A percentile compares a stretch with the other conserved stretches of the same genome.
These are phyloP conservation scores for Sesamia inferens DNA, from an alignment of 2,888 invertebrate species.

Conservation along the genomic window DNA sequence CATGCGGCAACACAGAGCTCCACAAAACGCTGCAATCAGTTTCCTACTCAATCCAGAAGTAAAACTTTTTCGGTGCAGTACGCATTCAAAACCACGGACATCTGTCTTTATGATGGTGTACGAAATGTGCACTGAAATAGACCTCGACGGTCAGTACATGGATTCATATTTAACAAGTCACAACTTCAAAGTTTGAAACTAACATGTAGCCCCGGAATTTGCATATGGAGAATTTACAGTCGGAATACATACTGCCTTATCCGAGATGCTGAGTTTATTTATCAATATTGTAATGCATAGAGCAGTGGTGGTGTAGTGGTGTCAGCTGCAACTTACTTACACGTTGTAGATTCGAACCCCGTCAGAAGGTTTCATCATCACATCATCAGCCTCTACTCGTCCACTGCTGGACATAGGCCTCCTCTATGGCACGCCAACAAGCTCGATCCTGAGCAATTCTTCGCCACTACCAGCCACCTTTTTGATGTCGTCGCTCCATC, in stretches of 20 bases:
- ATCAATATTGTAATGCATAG: too few species aligned
- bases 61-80: constrained; percentile 15
- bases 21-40: constrained; percentile 15
- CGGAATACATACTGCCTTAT: neutral
- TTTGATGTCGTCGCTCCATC: too few species aligned
- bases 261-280: neutral
- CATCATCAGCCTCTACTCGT: too few species aligned
- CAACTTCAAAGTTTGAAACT: constrained; percentile 1
- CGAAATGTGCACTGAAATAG: constrained; percentile 20
- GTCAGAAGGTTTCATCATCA: too few species aligned
- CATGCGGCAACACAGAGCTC: neutral
- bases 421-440: too few species aligned
- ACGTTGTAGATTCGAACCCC: too few species aligned
- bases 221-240: neutral
- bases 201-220: neutral
- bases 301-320: too few species aligned
- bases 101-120: constrained; percentile 23
- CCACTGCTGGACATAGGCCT: too few species aligned
- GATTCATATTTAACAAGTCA: constrained; percentile 16
- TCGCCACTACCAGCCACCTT: too few species aligned
- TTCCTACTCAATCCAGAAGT: neutral
- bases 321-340: too few species aligned
- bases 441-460: too few species aligned
- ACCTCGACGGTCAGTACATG: constrained; percentile 2
- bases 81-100: constrained; percentile 14